Percentiles rank a stretch among this genome's conserved stretches.
These are phyloP conservation scores for Rostratula benghalensis DNA, from an alignment of 2,113 vertebrate species.

Conservation along the genomic window DNA sequence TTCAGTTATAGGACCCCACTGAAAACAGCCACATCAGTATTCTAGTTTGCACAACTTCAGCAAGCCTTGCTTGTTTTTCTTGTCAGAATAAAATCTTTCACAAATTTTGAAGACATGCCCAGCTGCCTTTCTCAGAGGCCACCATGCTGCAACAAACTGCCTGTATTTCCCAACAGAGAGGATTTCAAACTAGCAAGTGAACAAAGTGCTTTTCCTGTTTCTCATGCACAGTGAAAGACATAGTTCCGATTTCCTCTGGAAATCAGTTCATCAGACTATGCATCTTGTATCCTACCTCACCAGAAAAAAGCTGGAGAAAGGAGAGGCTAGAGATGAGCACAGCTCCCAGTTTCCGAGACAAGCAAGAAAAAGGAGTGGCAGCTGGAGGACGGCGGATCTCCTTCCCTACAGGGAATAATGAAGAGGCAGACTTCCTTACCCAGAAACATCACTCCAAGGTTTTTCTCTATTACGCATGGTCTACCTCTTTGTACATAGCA, in stretches of 20 bases:
- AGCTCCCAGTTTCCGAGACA: background rate
- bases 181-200: background rate
- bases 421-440: background rate
- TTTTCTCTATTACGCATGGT: background rate
- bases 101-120: background rate
- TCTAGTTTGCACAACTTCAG: background rate
- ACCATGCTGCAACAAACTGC: background rate
- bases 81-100: background rate
- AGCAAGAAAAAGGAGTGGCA: background rate
- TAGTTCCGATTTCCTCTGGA: background rate
- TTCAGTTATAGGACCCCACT: background rate
- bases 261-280: background rate
- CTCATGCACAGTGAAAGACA: background rate
- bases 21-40: background rate
- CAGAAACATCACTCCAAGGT: background rate
- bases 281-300: background rate
- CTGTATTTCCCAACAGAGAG: background rate
- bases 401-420: background rate
- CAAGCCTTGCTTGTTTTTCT: background rate
- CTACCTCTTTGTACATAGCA: fast-evolving
- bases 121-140: background rate
- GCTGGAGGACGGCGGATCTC: background rate
- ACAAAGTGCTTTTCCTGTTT: background rate
- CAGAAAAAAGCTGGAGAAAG: background rate
- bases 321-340: background rate